These are phyloP conservation scores for Scrobipalpa costella DNA, from an alignment of 2,888 invertebrate genomes.

Conservation along the genomic window DNA sequence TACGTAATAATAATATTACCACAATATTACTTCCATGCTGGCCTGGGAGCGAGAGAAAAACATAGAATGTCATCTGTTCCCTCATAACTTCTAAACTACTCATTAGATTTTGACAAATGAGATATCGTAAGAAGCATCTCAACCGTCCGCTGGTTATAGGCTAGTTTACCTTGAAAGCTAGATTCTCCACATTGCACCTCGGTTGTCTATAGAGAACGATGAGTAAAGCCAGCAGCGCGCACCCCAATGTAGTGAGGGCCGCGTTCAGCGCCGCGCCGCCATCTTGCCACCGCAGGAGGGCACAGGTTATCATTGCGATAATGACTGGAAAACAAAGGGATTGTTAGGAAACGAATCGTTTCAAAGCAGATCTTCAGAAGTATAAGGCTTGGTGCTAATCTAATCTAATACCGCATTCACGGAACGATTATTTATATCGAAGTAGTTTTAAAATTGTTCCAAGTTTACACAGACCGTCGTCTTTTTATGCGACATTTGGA, in stretches of 20 bases:
- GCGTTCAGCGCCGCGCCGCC: slow-evolving; percentile 57
- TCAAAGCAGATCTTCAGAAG: too few relatives aligned
- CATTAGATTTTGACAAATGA: too few relatives aligned
- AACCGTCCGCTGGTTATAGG: too few relatives aligned
- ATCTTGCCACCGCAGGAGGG: slow-evolving; percentile 63
- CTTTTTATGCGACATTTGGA: too few relatives aligned
- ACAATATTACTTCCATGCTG: too few relatives aligned
- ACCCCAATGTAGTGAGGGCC: slow-evolving; percentile 70
- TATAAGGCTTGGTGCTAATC: neutral
- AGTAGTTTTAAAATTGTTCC: too few relatives aligned
- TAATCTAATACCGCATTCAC: neutral
- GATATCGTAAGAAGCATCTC: too few relatives aligned
- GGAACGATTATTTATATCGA: neutral
- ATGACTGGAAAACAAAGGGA: slow-evolving; percentile 67
- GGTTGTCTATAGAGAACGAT: slow-evolving; percentile 87
- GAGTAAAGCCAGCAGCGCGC: slow-evolving; percentile 76
- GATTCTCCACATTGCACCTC: slow-evolving; percentile 68
- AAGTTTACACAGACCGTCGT: too few relatives aligned
- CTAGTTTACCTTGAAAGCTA: slow-evolving; percentile 85
- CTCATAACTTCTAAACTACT: too few relatives aligned
- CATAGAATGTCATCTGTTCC: too few relatives aligned
- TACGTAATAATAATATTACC: too few relatives aligned
- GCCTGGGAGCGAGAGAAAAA: too few relatives aligned
- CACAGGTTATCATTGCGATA: slow-evolving; percentile 76
- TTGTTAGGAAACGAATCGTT: neutral